Base-by-base conservation (phyloP, 2,797 vertebrate species). In the Sebastes cheni region DNA sequence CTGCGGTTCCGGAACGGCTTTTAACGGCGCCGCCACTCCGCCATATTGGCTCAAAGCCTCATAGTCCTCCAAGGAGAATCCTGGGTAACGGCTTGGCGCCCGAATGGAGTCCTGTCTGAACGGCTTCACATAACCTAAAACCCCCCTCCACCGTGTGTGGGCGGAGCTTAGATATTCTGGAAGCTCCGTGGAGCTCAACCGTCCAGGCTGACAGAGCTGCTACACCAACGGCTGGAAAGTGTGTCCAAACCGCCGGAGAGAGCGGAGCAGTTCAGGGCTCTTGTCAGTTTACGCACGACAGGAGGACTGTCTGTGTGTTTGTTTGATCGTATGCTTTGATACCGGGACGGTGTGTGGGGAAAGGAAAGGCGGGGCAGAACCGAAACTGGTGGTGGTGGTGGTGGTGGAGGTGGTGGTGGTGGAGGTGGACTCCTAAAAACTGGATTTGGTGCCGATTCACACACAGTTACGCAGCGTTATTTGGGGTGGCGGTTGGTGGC, bases 321-420 rank as follows among this genome's bases (percentile, higher is more conserved):
- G 50, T 68, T 67, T 86, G 79, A 81, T 79, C 14, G 69, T 67
- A 55, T 72, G 72, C 68, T 80, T 79, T 71, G 73, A 27, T 69
- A 86, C 84, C 90, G 88, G 91, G 91, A 88, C 87, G 81, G 79
- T 32, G 81, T 59, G 75, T 42, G 59, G 29, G 91, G 75, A 79
- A 92, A 95, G 91, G 75, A 79, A 92, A 95, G 95, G 95, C 91
- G 94, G 94, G 94, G 94, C 90, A 90, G 91, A 86, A 91, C 92
- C 13, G 36, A 14, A 14, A 14, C 13, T 14, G 36, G 36, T 39
- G 36, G 36, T 39, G 36, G 36, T 36, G 36, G 36, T 36, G 36
- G 32, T 32, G 32, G 36, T 36, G 36, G 36, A 12, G 36, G 32
- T 32, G 32, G 12, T 39, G 36, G 36, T 14, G 36, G 36, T 6